Base-by-base conservation (phyloP, 2,888 invertebrate species). In the Cataglyphis cursor region DNA sequence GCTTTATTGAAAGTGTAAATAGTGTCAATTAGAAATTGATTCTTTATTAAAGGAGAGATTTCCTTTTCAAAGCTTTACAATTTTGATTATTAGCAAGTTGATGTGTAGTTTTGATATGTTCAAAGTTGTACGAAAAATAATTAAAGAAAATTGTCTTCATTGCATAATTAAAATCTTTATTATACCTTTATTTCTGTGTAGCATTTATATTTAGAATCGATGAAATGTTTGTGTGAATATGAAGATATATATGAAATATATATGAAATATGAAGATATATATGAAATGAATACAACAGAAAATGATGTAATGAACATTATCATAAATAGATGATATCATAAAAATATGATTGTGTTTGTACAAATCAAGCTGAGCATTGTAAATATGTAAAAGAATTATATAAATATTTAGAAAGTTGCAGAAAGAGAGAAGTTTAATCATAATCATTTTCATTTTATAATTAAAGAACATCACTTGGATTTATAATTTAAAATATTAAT, bases 281-380 rank as follows among this genome's bases (percentile, higher is more conserved):
- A 18, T 48, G 8, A 51, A n/a, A 18, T 48, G 48, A 48, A 48
- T 48, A 15, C 15, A 15, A 44, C 10, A 28, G 35, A 15, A 10
- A 64, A 75, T 64, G 31, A 44, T 61, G 10, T 31, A 21, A 65
- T 65, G 6, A 21, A 28, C 59, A 62, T 73, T 73, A 21, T 74
- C 18, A n/a, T 15, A 8, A 44, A 31, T 51, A 24, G 4, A 9
- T 31, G 24, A 28, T 28, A 28, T 28, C 1, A 28, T 28, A 28
- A 28, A 28, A 28, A 28, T 0, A 28, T 28, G 73, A 73, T 61
- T 74, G 24, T 41, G 15, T 44, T 44, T 74, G 28, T 44, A 18
- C 8, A 24, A 64, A 9, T 75, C 10, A 31, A 24, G 24, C 12
- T 21, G 35, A 31, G 15, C 24, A 10, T 18, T 51, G 9, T 8